Evolutionary conservation across 1,140 invertebrate genomes (phyloP).

Genomic region (Drosophila athabasca): DNA sequence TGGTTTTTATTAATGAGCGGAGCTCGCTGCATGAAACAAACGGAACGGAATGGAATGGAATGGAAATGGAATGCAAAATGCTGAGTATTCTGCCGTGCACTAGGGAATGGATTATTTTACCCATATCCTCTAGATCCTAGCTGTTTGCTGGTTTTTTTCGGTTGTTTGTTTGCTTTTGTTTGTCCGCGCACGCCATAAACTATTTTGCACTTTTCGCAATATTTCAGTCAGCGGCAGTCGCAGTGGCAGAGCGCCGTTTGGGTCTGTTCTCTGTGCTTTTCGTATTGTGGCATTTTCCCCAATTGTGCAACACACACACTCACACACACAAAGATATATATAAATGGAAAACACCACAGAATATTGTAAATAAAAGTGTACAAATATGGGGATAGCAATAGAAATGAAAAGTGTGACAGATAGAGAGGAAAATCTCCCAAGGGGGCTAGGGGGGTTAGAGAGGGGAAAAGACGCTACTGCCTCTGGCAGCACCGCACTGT

Average conservation of each 20-base stretch:
- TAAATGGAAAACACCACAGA: constrained; percentile 51
- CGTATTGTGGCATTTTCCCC: constrained; percentile 65
- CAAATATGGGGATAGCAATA: constrained; percentile 61
- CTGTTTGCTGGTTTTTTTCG: constrained; percentile 9
- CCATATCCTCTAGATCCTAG: constrained; percentile 5
- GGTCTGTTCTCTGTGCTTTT: constrained; percentile 23
- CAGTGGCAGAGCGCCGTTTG: neutral
- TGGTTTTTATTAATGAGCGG: constrained; percentile 74
- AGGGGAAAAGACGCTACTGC: constrained; percentile 9
- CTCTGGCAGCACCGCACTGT: constrained; percentile 54
- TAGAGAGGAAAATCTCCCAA: neutral
- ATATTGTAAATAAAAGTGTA: constrained; percentile 75
- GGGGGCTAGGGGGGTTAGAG: neutral
- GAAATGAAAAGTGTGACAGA: constrained; percentile 34
- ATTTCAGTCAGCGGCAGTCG: constrained; percentile 56
- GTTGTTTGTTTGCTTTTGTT: constrained; percentile 45
- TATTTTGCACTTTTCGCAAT: constrained; percentile 79
- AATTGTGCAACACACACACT: constrained; percentile 61
- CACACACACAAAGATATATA: constrained; percentile 23
- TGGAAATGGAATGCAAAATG: constrained; percentile 42
- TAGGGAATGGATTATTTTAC: constrained; percentile 39
- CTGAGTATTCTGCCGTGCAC: constrained; percentile 43
- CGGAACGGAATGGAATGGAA: constrained; percentile 2
- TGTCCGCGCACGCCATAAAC: constrained; percentile 58
- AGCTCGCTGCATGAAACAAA: constrained; percentile 25